A percentile compares a stretch with the other conserved stretches of the same genome.
phyloP scores from a whole-genome alignment of 2,888 invertebrate genomes.

The Pyrrhosoma nymphula region DNA sequence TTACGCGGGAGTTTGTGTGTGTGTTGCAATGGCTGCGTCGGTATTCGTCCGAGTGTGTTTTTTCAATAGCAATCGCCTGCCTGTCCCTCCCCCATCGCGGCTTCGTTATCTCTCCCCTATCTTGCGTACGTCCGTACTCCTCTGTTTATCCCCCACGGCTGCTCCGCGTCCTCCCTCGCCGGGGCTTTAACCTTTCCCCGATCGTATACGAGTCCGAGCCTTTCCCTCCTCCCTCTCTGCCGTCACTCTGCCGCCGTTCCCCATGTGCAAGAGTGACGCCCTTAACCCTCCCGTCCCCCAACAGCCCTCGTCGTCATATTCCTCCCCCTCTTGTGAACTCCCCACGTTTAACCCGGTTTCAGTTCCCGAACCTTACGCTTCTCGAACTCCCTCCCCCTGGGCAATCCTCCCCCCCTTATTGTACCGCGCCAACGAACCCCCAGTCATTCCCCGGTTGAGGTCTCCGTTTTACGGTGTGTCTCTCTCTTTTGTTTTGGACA shows the following conservation, averaged over 20 bases:
- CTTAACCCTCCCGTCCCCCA: background rate
- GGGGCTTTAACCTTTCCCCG: background rate
- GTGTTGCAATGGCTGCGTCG: constrained; percentile 21
- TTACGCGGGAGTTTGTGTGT: background rate
- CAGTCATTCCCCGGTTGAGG: background rate
- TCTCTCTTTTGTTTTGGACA: background rate
- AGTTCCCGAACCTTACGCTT: background rate
- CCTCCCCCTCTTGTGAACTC: background rate
- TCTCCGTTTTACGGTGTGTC: background rate
- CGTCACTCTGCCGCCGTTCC: background rate
- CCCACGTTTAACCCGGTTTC: background rate
- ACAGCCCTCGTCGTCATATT: too few relatives aligned
- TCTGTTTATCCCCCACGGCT: background rate
- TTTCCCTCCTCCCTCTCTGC: background rate
- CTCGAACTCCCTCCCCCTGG: too few relatives aligned
- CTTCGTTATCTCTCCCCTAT: background rate
- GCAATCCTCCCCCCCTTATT: background rate
- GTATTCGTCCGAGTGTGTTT: background rate
- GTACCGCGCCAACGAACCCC: background rate
- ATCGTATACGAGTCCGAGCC: background rate
- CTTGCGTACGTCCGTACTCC: constrained; percentile 36
- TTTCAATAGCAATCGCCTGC: constrained; percentile 38
- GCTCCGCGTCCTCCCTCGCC: background rate
- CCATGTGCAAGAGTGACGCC: background rate
- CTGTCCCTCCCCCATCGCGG: background rate